These are phyloP conservation scores for Corythaixoides concolor DNA, from an alignment of 2,113 vertebrate genomes.

Conservation along the genomic window DNA sequence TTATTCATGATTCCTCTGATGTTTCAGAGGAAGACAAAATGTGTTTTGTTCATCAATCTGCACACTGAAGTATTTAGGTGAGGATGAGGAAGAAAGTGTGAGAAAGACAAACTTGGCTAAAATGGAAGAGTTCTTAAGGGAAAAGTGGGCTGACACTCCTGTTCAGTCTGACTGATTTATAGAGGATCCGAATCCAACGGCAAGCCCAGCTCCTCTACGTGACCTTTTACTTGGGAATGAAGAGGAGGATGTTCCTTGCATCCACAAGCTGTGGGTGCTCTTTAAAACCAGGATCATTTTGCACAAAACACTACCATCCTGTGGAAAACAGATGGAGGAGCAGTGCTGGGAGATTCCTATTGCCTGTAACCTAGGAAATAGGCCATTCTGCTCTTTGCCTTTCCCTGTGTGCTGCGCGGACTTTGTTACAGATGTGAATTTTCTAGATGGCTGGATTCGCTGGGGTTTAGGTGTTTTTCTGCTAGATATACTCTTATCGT, in stretches of 20 bases:
- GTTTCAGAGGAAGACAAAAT: neutral
- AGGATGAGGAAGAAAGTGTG: neutral
- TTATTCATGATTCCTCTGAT: neutral
- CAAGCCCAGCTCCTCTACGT: neutral
- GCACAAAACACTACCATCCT: slow-evolving; percentile 33
- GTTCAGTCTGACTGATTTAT: neutral
- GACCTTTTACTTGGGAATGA: neutral
- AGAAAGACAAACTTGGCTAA: neutral
- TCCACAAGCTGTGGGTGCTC: neutral
- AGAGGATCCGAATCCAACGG: neutral
- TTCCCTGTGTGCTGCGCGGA: neutral
- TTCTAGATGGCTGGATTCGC: neutral
- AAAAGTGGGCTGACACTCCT: neutral
- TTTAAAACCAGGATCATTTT: slow-evolving; percentile 4
- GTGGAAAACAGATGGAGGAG: slow-evolving; percentile 10
- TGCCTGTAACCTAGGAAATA: neutral
- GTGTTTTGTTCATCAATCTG: neutral
- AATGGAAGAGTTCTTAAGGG: neutral
- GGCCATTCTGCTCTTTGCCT: neutral
- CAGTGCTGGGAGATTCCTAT: neutral
- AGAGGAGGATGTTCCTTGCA: neutral
- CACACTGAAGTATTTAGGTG: neutral
- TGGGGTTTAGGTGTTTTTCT: neutral
- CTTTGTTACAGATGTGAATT: neutral
- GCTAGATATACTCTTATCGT: neutral